phyloP scores from a whole-genome alignment of 2,797 vertebrate species.

The Leptatherina wallacei region DNA sequence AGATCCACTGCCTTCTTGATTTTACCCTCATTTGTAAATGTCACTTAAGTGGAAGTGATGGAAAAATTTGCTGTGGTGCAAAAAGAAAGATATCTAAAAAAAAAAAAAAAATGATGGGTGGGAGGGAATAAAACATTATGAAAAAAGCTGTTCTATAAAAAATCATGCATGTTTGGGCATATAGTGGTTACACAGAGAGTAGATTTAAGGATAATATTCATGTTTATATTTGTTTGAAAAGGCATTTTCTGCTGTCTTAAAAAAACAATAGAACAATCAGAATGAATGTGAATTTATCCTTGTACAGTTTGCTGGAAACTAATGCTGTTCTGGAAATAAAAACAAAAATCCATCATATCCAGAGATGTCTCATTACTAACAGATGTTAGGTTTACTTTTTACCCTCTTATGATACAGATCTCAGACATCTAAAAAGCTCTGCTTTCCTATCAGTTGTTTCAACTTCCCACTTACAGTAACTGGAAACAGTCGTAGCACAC shows the following conservation, averaged over 20 bases:
- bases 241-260: neutral
- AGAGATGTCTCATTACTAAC: neutral
- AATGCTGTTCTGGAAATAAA: neutral
- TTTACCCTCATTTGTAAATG: slow-evolving; percentile 84
- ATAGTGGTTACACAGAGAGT: neutral
- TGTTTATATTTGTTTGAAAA: neutral
- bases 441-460: slow-evolving; percentile 30
- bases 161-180: neutral
- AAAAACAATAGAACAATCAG: neutral
- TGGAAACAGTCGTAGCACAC: slow-evolving; percentile 22
- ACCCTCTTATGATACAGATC: slow-evolving; percentile 12
- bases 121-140: neutral
- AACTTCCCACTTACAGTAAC: slow-evolving; percentile 30
- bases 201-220: neutral
- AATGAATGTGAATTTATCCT: neutral
- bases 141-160: slow-evolving; percentile 4
- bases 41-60: slow-evolving; percentile 80
- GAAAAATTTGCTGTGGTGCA: slow-evolving; percentile 69
- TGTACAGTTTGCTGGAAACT: neutral
- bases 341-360: neutral
- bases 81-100: slow-evolving; percentile 37
- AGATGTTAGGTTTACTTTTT: neutral
- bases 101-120: slow-evolving; percentile 9
- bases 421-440: slow-evolving; percentile 14
- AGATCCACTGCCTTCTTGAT: slow-evolving; percentile 76